These are phyloP conservation scores for Cotesia chilonis DNA, from an alignment of 1,140 invertebrate genomes.

Conservation along the genomic window DNA sequence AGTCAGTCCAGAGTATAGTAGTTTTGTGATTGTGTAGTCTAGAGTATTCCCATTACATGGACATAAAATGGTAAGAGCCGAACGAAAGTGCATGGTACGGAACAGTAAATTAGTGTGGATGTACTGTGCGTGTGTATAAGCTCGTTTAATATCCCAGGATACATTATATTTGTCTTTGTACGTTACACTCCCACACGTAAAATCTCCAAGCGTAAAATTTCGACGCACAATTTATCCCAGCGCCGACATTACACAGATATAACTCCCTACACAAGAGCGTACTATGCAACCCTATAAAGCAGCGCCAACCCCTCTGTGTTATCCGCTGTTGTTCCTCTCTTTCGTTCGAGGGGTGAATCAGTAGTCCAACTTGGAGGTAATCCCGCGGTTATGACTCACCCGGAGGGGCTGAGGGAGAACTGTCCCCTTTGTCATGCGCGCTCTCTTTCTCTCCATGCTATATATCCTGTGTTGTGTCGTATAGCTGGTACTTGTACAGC, in stretches of 20 bases:
- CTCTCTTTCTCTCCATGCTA: not conserved
- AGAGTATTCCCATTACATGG: not conserved
- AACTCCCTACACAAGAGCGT: not conserved
- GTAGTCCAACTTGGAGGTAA: constrained; percentile 37
- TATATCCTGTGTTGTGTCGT: not conserved
- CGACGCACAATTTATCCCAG: constrained; percentile 35
- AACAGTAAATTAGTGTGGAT: not conserved
- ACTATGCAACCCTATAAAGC: constrained; percentile 1
- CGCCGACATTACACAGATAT: not conserved
- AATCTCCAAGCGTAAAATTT: constrained; percentile 27
- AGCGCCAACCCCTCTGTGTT: not conserved
- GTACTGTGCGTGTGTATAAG: not conserved
- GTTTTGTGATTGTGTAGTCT: not conserved
- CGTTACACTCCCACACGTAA: constrained; percentile 2
- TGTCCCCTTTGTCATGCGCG: not conserved
- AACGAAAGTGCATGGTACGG: not conserved
- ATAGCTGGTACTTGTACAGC: not conserved
- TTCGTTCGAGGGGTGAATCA: constrained; percentile 37
- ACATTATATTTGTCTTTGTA: constrained; percentile 4
- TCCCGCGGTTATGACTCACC: constrained; percentile 41
- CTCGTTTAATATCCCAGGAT: not conserved
- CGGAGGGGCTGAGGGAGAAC: constrained; percentile 17
- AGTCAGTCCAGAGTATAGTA: not conserved
- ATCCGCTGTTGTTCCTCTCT: constrained; percentile 1
- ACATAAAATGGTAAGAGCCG: not conserved